Base-by-base conservation (phyloP, 1,140 invertebrate genomes). In the Papilio aristodemus region DNA sequence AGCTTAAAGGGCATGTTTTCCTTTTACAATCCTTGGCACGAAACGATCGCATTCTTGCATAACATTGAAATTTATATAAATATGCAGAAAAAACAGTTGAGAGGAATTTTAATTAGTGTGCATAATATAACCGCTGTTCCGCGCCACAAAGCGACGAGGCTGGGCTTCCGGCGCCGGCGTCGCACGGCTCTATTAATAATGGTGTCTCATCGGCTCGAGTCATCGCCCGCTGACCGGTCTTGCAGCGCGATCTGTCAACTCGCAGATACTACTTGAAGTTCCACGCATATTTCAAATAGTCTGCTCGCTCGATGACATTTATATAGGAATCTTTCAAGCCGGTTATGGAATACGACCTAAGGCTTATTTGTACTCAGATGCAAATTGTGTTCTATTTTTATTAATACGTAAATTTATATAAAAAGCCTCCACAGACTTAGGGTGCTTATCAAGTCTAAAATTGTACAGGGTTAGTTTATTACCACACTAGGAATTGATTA, bases 171-270 rank as follows among this genome's bases (percentile, higher is more conserved):
- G 88, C 88, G 86, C 87, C 86, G 77, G 83, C 84, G 82, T 79
- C 79, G 80, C 77, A 75, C 79, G 75, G 80, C 79, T 82, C 88
- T 91, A 91, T 91, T 85, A 89, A 89, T 91, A 91, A 88, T 89
- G 81, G 83, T 89, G 88, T 85, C 85, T 90, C 88, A 89, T 85
- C 83, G 81, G 59, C 50, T 17, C 72, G 85, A 89, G 85, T 88
- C 87, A 90, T 89, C 88, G 88, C 72, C 82, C 88, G 81, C 74
- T 75, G 79, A 78, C 79, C 81, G 82, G 78, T 84, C 82, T 86
- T 72, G 57, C 73, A 73, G 68, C 75, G 71, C 74, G 76, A 78
- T 77, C 73, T 73, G 80, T 81, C 76, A 80, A 76, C 75, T 71
- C 39, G 50, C 41, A 0, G 36, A 36, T 66, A 60, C 62, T 67